Evolutionary conservation across 2,797 vertebrate genomes (phyloP).

Genomic region (Peromyscus melanophrys): DNA sequence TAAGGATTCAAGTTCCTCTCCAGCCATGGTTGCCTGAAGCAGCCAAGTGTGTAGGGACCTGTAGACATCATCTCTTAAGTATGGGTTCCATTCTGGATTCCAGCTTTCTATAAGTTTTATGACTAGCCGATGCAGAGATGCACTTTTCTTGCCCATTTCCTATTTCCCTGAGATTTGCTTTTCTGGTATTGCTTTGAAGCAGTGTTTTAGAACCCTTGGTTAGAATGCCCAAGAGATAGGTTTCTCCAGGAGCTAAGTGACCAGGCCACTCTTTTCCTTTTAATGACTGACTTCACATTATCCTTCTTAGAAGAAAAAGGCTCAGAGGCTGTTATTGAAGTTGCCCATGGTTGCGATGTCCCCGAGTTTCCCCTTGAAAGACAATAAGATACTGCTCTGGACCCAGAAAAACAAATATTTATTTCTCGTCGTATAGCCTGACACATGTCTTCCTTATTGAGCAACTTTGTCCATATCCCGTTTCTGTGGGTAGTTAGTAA

Average conservation of each 20-base stretch:
- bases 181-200: conserved; percentile 19
- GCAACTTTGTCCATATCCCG: background rate
- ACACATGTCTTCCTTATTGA: conserved; percentile 21
- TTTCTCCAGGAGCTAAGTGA: conserved; percentile 51
- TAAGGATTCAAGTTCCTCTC: background rate
- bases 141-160: conserved; percentile 32
- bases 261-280: conserved; percentile 41
- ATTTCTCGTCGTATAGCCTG: conserved; percentile 29
- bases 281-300: conserved; percentile 8
- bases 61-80: background rate
- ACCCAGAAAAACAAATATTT: background rate
- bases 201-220: conserved; percentile 35
- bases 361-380: conserved; percentile 28
- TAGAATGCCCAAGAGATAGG: background rate
- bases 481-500: conserved; percentile 43
- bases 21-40: background rate
- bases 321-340: conserved; percentile 62
- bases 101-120: background rate
- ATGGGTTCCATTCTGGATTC: background rate
- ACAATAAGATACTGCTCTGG: conserved; percentile 15
- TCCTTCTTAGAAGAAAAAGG: conserved; percentile 74
- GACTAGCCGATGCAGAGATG: background rate
- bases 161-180: background rate
- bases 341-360: background rate
- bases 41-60: background rate